A percentile compares a stretch with the other conserved stretches of the same genome.
Evolutionary conservation across 2,113 vertebrate genomes (phyloP).

Genomic region (Puma concolor): DNA sequence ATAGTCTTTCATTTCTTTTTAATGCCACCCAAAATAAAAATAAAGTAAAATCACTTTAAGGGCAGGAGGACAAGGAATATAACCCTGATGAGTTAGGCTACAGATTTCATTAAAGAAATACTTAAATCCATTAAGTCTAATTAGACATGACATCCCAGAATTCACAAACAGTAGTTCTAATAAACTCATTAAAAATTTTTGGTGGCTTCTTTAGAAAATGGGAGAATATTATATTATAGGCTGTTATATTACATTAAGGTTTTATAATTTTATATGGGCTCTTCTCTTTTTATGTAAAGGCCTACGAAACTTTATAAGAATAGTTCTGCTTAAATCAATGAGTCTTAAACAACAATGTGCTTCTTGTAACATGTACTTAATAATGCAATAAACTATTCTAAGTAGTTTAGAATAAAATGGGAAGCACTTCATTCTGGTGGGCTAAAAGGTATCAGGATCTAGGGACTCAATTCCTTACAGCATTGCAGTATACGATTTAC

Average conservation of each 20-base stretch:
- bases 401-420: slow-evolving; percentile 73
- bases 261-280: slow-evolving; percentile 80
- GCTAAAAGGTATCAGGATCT: slow-evolving; percentile 27
- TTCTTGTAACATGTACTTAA: slow-evolving; percentile 79
- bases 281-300: slow-evolving; percentile 79
- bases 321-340: slow-evolving; percentile 81
- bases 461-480: slow-evolving; percentile 45
- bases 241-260: slow-evolving; percentile 71
- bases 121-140: slow-evolving; percentile 75
- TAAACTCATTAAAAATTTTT: slow-evolving; percentile 73
- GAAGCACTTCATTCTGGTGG: slow-evolving; percentile 62
- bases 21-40: slow-evolving; percentile 70
- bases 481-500: neutral
- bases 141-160: slow-evolving; percentile 56
- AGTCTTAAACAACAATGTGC: slow-evolving; percentile 83
- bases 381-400: slow-evolving; percentile 80
- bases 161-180: slow-evolving; percentile 70
- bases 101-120: slow-evolving; percentile 71
- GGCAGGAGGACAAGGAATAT: slow-evolving; percentile 65
- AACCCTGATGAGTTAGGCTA: slow-evolving; percentile 64
- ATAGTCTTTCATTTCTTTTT: slow-evolving; percentile 78
- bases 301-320: slow-evolving; percentile 80
- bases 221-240: slow-evolving; percentile 76
- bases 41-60: slow-evolving; percentile 78
- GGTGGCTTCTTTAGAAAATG: slow-evolving; percentile 76